Evolutionary conservation across 2,797 vertebrate genomes (phyloP).

Genomic region (Pachyuromys duprasi): DNA sequence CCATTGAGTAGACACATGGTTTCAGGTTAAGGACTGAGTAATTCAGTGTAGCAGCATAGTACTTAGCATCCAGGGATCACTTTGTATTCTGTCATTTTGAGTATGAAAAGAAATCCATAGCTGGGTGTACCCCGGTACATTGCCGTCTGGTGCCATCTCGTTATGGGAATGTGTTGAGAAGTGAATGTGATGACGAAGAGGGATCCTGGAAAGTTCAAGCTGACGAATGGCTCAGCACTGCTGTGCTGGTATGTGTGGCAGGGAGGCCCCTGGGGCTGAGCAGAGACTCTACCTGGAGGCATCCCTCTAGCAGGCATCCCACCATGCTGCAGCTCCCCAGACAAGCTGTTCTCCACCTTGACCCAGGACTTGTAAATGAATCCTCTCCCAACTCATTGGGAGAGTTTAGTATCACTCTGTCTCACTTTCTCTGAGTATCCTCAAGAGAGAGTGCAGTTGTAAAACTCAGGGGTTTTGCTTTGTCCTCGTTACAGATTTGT

Average conservation of each 20-base stretch:
- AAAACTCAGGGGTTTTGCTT: background rate
- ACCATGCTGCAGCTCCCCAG: background rate
- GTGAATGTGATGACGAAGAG: background rate
- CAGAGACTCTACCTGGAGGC: background rate
- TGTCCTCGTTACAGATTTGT: conserved; percentile 91
- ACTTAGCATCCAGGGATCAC: background rate
- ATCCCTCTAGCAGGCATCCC: background rate
- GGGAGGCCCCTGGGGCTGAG: background rate
- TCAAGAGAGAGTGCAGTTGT: background rate
- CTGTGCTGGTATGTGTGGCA: accelerated
- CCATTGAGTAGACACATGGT: background rate
- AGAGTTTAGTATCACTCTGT: background rate
- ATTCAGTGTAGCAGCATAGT: accelerated
- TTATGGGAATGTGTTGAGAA: background rate
- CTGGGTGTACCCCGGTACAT: background rate
- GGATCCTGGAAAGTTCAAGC: background rate
- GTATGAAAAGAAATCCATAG: background rate
- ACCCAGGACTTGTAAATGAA: background rate
- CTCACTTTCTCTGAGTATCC: background rate
- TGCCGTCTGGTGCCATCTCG: background rate
- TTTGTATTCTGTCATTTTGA: background rate
- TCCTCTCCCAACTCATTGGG: background rate
- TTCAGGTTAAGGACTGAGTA: background rate
- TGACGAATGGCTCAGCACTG: background rate
- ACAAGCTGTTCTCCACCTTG: background rate